These are phyloP conservation scores for Plagodis pulveraria DNA, from an alignment of 2,888 invertebrate genomes.

Conservation along the genomic window DNA sequence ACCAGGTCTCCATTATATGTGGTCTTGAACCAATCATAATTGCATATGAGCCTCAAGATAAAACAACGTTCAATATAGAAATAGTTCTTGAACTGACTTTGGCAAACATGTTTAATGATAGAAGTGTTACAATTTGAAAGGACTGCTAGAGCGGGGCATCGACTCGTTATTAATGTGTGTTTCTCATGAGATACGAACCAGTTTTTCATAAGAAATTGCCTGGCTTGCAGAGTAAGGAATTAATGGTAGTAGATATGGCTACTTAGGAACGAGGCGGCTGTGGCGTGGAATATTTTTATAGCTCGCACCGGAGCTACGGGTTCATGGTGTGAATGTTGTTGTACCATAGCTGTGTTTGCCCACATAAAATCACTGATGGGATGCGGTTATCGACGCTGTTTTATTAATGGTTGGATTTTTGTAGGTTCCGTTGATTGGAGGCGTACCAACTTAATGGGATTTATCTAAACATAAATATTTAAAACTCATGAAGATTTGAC, in stretches of 20 bases:
- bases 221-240: slow-evolving; percentile 53
- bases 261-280: slow-evolving; percentile 22
- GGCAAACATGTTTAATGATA: slow-evolving; percentile 40
- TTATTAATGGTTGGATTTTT: slow-evolving; percentile 44
- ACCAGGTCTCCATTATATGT: slow-evolving; percentile 77
- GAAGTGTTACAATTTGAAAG: slow-evolving; percentile 26
- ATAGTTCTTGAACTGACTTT: slow-evolving; percentile 50
- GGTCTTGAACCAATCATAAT: slow-evolving; percentile 80
- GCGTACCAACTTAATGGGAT: slow-evolving; percentile 34
- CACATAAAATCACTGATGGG: slow-evolving; percentile 46
- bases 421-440: slow-evolving; percentile 44
- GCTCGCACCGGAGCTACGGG: slow-evolving; percentile 14
- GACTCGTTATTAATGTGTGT: slow-evolving; percentile 24
- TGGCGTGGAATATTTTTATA: slow-evolving; percentile 30
- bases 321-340: slow-evolving; percentile 25
- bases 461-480: slow-evolving; percentile 35
- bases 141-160: slow-evolving; percentile 21
- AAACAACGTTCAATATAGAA: slow-evolving; percentile 69
- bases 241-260: slow-evolving; percentile 55
- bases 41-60: slow-evolving; percentile 77
- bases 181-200: slow-evolving; percentile 52
- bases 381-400: slow-evolving; percentile 42
- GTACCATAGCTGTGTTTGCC: slow-evolving; percentile 33
- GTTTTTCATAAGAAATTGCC: slow-evolving; percentile 67
- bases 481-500: slow-evolving; percentile 29